Percentiles rank a stretch among this genome's conserved stretches.
Conservation (phyloP, 35 echinoderm and acorn worm species). For the Lytechinus pictus region DNA sequence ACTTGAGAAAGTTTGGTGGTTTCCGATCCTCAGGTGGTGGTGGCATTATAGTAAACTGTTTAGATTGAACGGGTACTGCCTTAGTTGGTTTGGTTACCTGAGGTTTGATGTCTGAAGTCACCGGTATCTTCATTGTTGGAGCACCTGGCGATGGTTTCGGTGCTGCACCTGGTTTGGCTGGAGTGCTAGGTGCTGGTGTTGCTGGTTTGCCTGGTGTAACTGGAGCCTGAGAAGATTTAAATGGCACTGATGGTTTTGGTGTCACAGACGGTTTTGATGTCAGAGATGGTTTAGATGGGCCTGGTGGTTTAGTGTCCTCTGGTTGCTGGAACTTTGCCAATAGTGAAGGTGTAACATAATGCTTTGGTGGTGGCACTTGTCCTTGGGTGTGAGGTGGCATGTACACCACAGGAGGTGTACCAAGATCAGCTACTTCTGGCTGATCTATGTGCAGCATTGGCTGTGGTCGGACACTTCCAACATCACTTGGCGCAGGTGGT, state of each 20-base stretch:
- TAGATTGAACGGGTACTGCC: slow-evolving; percentile 43
- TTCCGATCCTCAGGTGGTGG: slow-evolving; percentile 62
- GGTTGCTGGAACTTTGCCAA: neutral
- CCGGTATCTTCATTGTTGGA: neutral
- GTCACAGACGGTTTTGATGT: neutral
- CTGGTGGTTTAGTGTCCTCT: neutral
- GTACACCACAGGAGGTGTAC: neutral
- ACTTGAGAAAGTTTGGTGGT: slow-evolving; percentile 91
- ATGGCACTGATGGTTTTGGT: neutral
- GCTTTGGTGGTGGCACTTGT: slow-evolving; percentile 48
- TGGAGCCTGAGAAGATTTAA: neutral
- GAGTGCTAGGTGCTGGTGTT: slow-evolving; percentile 19
- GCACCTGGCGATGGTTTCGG: slow-evolving; percentile 29
- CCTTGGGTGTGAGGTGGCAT: slow-evolving; percentile 58
- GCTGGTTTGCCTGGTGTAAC: slow-evolving; percentile 27
- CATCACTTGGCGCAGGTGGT: neutral
- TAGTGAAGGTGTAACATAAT: neutral
- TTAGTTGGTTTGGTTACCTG: slow-evolving; percentile 55
- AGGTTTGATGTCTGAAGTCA: slow-evolving; percentile 42
- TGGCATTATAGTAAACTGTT: slow-evolving; percentile 46
- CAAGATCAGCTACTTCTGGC: neutral
- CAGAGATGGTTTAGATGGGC: neutral
- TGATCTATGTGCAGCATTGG: slow-evolving; percentile 46
- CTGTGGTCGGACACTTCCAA: neutral
- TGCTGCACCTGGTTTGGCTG: neutral